A percentile compares a stretch with the other conserved stretches of the same genome.
These are phyloP conservation scores for Aphelinus atriplicis DNA, from an alignment of 1,140 invertebrate species.

Conservation along the genomic window DNA sequence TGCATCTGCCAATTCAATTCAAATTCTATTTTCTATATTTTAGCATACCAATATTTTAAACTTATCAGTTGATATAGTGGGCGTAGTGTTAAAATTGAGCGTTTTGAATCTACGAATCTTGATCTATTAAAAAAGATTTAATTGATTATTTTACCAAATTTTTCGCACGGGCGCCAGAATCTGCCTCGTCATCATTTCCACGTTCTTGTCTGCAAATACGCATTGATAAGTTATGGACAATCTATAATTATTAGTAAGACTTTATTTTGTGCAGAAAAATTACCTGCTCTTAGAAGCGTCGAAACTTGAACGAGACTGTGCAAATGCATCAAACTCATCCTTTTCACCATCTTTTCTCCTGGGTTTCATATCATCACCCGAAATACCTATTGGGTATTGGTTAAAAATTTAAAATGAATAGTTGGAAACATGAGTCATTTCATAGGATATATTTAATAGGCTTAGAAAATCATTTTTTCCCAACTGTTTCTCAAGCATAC, in stretches of 20 bases:
- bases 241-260: neutral
- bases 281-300: slow-evolving; percentile 77
- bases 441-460: no score
- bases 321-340: slow-evolving; percentile 92
- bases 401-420: no score
- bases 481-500: no score
- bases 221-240: neutral
- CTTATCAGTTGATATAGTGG: no score
- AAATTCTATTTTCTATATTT: no score
- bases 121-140: slow-evolving; percentile 7
- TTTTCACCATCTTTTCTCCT: slow-evolving; percentile 62
- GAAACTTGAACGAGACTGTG: slow-evolving; percentile 82
- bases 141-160: slow-evolving; percentile 19
- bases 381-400: neutral
- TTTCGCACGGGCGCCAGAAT: slow-evolving; percentile 15
- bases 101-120: no score
- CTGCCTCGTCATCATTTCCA: slow-evolving; percentile 20
- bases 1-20: slow-evolving; percentile 38
- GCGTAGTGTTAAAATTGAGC: no score
- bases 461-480: no score
- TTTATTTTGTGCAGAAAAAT: slow-evolving; percentile 1
- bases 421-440: no score
- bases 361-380: slow-evolving; percentile 27
- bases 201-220: slow-evolving; percentile 27
- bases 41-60: no score